Conservation (phyloP, 2,113 vertebrate genomes). For the Elephas maximus region DNA sequence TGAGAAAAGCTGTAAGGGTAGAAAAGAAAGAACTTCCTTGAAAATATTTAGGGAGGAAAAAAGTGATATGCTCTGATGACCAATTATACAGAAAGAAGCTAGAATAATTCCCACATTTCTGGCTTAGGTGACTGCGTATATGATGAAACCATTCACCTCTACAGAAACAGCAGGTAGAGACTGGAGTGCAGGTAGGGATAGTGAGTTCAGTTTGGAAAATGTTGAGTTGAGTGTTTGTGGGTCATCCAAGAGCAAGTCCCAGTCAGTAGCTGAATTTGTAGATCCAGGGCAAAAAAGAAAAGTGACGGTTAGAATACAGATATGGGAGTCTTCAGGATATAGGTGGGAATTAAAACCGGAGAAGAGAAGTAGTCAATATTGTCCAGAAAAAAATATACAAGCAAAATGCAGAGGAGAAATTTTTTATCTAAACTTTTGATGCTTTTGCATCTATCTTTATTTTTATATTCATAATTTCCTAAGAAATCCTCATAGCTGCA, state of each 20-base stretch:
- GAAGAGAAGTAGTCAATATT: background rate
- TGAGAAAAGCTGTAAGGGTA: background rate
- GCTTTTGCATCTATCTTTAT: background rate
- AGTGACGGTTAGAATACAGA: background rate
- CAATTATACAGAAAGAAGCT: background rate
- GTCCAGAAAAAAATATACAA: background rate
- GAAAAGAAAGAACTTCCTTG: background rate
- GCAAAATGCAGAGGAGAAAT: conserved; percentile 48
- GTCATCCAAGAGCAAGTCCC: background rate
- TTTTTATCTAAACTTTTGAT: background rate
- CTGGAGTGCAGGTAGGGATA: background rate
- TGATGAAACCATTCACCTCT: conserved; percentile 6
- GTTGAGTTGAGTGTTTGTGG: background rate
- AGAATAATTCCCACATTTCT: background rate
- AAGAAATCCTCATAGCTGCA: background rate
- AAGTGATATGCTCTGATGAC: background rate
- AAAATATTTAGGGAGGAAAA: background rate
- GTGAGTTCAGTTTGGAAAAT: background rate
- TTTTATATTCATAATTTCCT: conserved; percentile 33
- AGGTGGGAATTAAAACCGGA: background rate
- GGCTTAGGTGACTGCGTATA: background rate
- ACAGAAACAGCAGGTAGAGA: background rate
- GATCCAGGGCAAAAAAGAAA: background rate
- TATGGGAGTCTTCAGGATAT: background rate
- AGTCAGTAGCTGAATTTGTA: background rate